Conservation (phyloP, 2,113 vertebrate genomes). For the Ctenomys sociabilis region DNA sequence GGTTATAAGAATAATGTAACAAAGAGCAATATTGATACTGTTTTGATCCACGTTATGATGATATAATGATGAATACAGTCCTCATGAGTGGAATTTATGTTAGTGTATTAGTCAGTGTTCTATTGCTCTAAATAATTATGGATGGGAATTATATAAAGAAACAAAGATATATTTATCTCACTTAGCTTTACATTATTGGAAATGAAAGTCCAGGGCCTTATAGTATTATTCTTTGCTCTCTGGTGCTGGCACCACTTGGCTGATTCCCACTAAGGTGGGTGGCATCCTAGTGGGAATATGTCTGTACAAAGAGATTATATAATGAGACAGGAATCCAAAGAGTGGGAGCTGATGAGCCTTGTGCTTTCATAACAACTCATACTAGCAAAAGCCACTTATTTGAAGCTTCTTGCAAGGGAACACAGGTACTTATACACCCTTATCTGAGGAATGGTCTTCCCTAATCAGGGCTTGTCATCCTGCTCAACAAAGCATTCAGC, state of each 20-base stretch:
- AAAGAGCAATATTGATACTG: neutral
- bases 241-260: neutral
- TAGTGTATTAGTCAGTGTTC: neutral
- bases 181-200: neutral
- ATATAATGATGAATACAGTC: too few species aligned
- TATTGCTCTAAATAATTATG: neutral
- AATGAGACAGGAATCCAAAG: neutral
- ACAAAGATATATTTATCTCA: neutral
- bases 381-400: neutral
- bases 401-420: too few species aligned
- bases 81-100: neutral
- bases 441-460: too few species aligned
- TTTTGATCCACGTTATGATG: neutral
- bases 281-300: neutral
- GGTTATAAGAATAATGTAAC: neutral
- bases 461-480: too few species aligned
- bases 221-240: neutral
- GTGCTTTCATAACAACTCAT: neutral
- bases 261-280: neutral
- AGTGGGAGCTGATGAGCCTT: neutral
- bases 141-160: too few species aligned
- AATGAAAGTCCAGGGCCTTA: neutral
- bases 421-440: too few species aligned
- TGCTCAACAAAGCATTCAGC: too few species aligned
- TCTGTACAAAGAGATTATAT: neutral